Base-by-base conservation (phyloP, 2,797 vertebrate species). In the Champsocephalus esox region DNA sequence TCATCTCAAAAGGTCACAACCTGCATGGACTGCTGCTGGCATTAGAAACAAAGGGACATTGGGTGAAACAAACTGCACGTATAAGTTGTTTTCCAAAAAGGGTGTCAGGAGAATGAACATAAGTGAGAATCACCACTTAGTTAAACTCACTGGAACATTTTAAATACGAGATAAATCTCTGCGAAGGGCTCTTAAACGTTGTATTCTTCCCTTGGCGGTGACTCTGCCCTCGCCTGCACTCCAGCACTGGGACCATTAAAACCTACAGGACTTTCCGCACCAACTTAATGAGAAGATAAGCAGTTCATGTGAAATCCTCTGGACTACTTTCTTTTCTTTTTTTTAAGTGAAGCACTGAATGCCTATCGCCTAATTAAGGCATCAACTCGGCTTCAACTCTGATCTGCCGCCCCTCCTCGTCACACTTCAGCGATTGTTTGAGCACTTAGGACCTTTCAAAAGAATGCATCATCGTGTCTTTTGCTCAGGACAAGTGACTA, bases 211-310 rank as follows among this genome's bases (percentile, higher is more conserved):
- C 74, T 51, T 41, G 52, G 66, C 54, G 43, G 79, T 34, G 68
- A 63, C 80, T 80, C 82, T 78, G 77, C 64, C 69, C 78, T 84
- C 80, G 7, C 87, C 90, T 80, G 63, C 70, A 19, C 81, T 49
- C 14, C 34, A 82, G 84, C 85, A 69, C 73, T 66, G 70, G 84
- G 85, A 81, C 84, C 73, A 87, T 92, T 88, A 82, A 87, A 88
- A 88, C 4, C 58, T 71, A 75, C 87, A 75, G 80, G 81, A 89
- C 87, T 90, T 91, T 90, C 85, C 84, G 65, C 73, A 43, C 74
- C 64, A 77, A 76, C 85, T 87, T 92, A 93, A 92, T 91, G 86
- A 92, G 90, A 83, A 92, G 90, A 92, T 92, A 91, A 91, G 87
- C 83, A 79, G 76, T 80, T 79, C 80, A 87, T 89, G 87, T 83